Evolutionary conservation across 35 echinoderm and acorn worm genomes (phyloP), one percentile per base, ranked within the genome.

Genomic region (Holothuria glaberrima): DNA sequence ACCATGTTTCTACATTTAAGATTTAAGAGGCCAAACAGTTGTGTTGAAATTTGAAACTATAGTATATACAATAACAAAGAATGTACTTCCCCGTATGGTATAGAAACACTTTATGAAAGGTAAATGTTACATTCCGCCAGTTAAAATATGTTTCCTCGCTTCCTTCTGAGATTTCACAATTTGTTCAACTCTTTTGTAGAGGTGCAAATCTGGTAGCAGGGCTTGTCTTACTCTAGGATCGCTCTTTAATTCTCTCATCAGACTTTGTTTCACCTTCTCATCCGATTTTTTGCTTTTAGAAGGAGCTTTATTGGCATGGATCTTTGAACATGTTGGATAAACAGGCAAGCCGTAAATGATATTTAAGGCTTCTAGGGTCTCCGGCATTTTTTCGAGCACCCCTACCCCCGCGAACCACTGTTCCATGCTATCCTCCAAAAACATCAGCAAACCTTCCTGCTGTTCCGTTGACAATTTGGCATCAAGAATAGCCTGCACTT

Each of bases 371-470:
- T 86, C 63, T 22, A 95, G 25, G 6, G 93, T 87, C 6, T 88
- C 36, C 34, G 93, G 91, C 63, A 90, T 95, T 22, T 99, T 38
- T 48, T 94, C 88, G 5, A 93, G 61, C 20, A 99, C 66, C 9
- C 93, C 94, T 17, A 99, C 92, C 24, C 94, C 88, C 21, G 93
- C 89, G 21, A 99, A 99, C 88, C 94, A 99, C 34, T 92, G 73
- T 66, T 99, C 97, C 54, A 99, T 12, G 69, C 94, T 92, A 29
- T 93, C 58, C 4, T 86, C 48, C 21, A 87, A 50, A 57, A 91
- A 94, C 19, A 75, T 28, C 0, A 89, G 66, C 30, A 95, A 26
- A 25, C 44, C 65, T 6, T 88, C 68, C 19, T 62, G 67, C 32
- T 93, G 81, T 10, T 70, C 67, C 22, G 88, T n/a, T 9, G 44